Evolutionary conservation across 2,797 vertebrate species (phyloP), one percentile per base, ranked within the genome.

Genomic region (Thamnophis elegans): DNA sequence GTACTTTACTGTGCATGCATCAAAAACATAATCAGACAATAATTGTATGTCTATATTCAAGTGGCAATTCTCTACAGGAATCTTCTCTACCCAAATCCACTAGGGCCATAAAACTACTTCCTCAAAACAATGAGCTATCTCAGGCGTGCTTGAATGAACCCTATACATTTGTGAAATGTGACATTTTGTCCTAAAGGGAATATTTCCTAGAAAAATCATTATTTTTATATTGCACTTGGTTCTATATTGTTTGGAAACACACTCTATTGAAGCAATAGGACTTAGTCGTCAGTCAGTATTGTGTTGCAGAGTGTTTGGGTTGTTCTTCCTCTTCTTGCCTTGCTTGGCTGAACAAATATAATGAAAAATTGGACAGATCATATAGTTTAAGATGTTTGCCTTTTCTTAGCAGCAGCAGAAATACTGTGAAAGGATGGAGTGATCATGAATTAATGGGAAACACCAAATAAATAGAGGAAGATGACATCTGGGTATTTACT

Each of bases 11-110:
- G 87, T 22, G 73, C 36, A 95, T 95, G 90, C 91, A 95, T 94
- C 86, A 95, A 95, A 96, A 97, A 95, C 92, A 95, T 93, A 96
- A 96, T 94, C 92, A 90, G 95, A 85, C 94, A 94, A 96, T 96
- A 97, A 96, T 95, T 93, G 89, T 95, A 92, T 10, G 22, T 96
- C 96, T 97, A 89, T 60, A 95, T 96, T 96, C 91, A 94, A 96
- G 56, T 92, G 47, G 10, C 94, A 93, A 97, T 96, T 97, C 90
- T 96, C 93, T 91, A 95, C 93, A 97, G 96, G 62, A 95, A 95
- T 91, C 93, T 94, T 90, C 94, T 94, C 93, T 96, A 85, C n/a
- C 90, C 92, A 93, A 93, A 92, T 95, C 92, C 90, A 88, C 28
- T 58, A 95, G 93, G 93, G 94, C 89, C 89, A 87, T 91, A 97